Conservation (phyloP, 2,113 vertebrate species). For the Xyrauchen texanus region DNA sequence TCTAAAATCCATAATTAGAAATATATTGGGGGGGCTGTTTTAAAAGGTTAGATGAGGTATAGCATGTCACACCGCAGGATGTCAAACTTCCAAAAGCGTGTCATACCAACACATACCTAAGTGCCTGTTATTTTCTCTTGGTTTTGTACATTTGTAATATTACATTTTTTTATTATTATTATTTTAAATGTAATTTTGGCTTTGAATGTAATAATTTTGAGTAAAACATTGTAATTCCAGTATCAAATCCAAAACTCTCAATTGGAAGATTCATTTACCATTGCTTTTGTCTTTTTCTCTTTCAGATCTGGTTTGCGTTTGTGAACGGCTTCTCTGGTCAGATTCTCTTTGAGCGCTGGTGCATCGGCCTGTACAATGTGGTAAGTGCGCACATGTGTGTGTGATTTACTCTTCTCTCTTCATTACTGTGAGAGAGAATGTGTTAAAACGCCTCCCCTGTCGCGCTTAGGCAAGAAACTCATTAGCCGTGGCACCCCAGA, state of each 20-base stretch:
- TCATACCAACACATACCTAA: no score
- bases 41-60: no score
- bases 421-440: conserved; percentile 47
- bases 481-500: conserved; percentile 59
- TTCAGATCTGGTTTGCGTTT: conserved; percentile 98
- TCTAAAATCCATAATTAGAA: no score
- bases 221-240: not conserved
- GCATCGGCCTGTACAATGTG: conserved; percentile 98
- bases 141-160: no score
- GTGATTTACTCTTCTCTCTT: conserved; percentile 49
- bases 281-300: conserved; percentile 33
- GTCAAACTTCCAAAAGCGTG: no score
- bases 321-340: conserved; percentile 98
- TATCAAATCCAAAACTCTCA: no score
- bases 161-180: no score
- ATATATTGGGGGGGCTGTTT: no score
- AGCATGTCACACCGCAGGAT: no score
- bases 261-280: no score
- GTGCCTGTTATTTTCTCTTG: no score
- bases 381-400: conserved; percentile 82
- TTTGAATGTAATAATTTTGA: not conserved
- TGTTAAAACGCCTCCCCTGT: conserved; percentile 47
- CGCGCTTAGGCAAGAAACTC: conserved; percentile 54
- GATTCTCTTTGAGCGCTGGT: conserved; percentile 98
- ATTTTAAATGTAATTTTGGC: not conserved